Evolutionary conservation across 2,888 invertebrate species (phyloP).

Genomic region (Ephialtes manifestator): DNA sequence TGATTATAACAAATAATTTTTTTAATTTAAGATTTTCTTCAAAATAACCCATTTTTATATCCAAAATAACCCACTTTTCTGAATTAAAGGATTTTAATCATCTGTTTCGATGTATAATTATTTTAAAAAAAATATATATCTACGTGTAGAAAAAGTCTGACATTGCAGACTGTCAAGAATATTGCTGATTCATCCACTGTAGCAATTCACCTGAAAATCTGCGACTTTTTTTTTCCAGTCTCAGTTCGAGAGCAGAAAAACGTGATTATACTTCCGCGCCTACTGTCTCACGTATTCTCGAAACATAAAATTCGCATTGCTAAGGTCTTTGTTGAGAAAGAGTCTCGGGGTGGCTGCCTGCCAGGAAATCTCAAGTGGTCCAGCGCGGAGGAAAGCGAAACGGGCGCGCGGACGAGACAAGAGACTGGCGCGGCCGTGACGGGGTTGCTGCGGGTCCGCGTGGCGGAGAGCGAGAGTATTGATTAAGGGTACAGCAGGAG

Average conservation of each 20-base stretch:
- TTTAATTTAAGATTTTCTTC: too few relatives aligned
- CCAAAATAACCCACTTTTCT: too few relatives aligned
- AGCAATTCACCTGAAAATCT: background rate
- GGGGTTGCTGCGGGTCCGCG: constrained; percentile 64
- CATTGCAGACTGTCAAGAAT: too few relatives aligned
- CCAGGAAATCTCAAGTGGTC: constrained; percentile 57
- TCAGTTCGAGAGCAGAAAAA: background rate
- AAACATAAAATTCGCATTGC: constrained; percentile 37
- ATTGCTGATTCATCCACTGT: background rate
- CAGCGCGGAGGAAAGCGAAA: constrained; percentile 59
- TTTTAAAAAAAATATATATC: too few relatives aligned
- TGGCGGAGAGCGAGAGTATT: constrained; percentile 78
- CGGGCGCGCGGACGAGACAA: constrained; percentile 31
- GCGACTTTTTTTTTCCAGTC: background rate
- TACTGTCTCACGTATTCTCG: background rate
- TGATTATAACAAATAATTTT: too few relatives aligned
- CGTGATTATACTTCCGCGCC: background rate
- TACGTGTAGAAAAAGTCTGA: too few relatives aligned
- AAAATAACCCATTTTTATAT: too few relatives aligned
- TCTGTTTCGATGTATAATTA: too few relatives aligned
- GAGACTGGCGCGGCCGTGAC: constrained; percentile 12
- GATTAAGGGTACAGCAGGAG: constrained; percentile 80
- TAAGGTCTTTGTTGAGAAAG: background rate
- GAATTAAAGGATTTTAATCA: too few relatives aligned
- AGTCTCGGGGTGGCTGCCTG: constrained; percentile 42